Base-by-base conservation (phyloP, 2,888 invertebrate genomes). In the Tipula confusa region DNA sequence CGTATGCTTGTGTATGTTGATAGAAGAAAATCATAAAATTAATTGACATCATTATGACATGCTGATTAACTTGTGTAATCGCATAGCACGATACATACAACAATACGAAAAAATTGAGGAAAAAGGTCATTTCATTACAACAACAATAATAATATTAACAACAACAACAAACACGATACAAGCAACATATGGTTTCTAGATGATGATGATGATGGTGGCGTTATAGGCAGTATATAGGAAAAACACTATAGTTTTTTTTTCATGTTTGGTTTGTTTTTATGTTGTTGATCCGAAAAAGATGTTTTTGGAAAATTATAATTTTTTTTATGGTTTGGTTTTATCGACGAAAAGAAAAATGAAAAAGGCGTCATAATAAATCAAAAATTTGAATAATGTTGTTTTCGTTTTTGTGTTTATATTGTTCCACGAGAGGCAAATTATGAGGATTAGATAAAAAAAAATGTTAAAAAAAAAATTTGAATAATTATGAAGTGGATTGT, bases 201-300 rank as follows among this genome's bases (percentile, higher is more conserved):
- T 64, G 64, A 64, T 64, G 64, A 64, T 48, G 64, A 64, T 64
- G 64, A 24, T 64, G 64, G 24, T 64, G 64, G 64, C 64, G 64
- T 64, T 64, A 64, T 64, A 24, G 64, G 64, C 64, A 18, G 64
- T 64, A 64, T 64, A 64, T 24, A 64, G 64, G 11, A 64, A 18
- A 18, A 64, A 64, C 64, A 64, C 64, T 64, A 64, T 64, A 64
- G 64, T 64, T 43, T 43, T 36, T 43, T 43, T 43, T 43, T 24
- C n/a, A n/a, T 64, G 64, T 64, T 64, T 64, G 64, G 64, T 18
- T 64, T 64, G 64, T 64, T 64, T 64, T 64, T 64, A 64, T 64
- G 64, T 64, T 64, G 64, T 64, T 64, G 64, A 64, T 64, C 64
- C 64, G 64, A 64, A 64, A 64, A 64, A 64, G 64, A 64, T 64